Conservation (phyloP, 1,140 invertebrate species). For the Zophobas atratus region DNA sequence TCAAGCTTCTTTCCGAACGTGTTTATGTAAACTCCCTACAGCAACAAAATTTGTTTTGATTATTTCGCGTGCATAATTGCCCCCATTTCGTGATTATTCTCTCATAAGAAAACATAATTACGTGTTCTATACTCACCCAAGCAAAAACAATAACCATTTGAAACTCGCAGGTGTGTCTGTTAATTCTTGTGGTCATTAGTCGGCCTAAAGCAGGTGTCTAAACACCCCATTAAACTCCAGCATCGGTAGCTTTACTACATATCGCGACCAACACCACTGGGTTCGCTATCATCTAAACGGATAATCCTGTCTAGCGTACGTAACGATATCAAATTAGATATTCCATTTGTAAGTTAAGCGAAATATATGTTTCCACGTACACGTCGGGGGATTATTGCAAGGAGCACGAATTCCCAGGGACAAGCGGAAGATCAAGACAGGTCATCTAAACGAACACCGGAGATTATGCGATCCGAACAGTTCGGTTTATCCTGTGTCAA, state of each 20-base stretch:
- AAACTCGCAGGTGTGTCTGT: background rate
- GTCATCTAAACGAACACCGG: constrained; percentile 30
- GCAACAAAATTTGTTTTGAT: too few relatives aligned
- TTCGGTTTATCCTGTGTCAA: constrained; percentile 36
- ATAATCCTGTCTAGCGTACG: constrained; percentile 10
- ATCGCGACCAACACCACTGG: background rate
- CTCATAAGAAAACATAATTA: too few relatives aligned
- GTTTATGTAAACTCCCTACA: too few relatives aligned
- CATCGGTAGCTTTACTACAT: background rate
- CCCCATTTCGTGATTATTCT: too few relatives aligned
- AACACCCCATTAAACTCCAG: constrained; percentile 19
- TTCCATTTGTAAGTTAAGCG: constrained; percentile 22
- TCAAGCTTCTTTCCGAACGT: too few relatives aligned
- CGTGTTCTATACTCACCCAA: too few relatives aligned
- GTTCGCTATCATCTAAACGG: background rate
- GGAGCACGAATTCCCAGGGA: constrained; percentile 12
- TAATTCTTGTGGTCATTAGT: background rate
- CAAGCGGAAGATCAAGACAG: constrained; percentile 20
- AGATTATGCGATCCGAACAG: constrained; percentile 36
- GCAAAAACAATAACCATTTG: too few relatives aligned
- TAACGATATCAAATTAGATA: constrained; percentile 31
- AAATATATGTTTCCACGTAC: constrained; percentile 24
- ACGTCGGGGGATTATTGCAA: constrained; percentile 9
- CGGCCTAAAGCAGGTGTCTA: constrained; percentile 13
- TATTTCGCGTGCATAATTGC: too few relatives aligned